Evolutionary conservation across 2,888 invertebrate genomes (phyloP).

Genomic region (Lasioglossum pauxillum): DNA sequence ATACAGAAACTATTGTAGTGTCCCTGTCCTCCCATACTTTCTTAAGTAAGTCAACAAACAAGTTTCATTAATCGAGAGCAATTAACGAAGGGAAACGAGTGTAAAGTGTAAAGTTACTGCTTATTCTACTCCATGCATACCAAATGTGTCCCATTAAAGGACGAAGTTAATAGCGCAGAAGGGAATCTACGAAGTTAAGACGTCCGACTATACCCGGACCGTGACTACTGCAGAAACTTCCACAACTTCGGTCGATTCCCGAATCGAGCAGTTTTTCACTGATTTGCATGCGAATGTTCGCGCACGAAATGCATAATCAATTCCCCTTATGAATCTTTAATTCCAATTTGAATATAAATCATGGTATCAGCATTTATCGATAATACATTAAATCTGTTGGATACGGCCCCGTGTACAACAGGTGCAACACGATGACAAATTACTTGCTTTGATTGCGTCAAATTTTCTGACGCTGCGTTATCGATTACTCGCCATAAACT

Average conservation of each 20-base stretch:
- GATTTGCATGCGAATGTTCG: constrained; percentile 44
- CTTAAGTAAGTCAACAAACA: background rate
- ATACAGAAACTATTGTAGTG: background rate
- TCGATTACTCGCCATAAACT: background rate
- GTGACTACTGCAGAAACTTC: constrained; percentile 12
- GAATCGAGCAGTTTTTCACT: constrained; percentile 11
- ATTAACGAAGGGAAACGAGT: background rate
- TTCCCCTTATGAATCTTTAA: constrained; percentile 46
- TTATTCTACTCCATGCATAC: background rate
- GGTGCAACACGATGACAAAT: background rate
- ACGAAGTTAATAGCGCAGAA: background rate
- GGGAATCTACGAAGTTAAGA: background rate
- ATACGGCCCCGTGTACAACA: background rate
- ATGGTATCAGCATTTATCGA: constrained; percentile 8
- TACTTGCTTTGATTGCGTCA: background rate
- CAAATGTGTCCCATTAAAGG: background rate
- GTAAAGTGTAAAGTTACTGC: background rate
- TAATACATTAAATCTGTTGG: constrained; percentile 1
- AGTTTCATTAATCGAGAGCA: background rate
- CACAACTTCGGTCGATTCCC: background rate
- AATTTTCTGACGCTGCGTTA: background rate
- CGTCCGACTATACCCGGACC: constrained; percentile 7
- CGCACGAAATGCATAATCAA: constrained; percentile 30
- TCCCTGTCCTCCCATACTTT: background rate
- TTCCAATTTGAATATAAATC: constrained; percentile 41